Evolutionary conservation across 2,113 vertebrate genomes (phyloP).

Genomic region (Steatornis caripensis): DNA sequence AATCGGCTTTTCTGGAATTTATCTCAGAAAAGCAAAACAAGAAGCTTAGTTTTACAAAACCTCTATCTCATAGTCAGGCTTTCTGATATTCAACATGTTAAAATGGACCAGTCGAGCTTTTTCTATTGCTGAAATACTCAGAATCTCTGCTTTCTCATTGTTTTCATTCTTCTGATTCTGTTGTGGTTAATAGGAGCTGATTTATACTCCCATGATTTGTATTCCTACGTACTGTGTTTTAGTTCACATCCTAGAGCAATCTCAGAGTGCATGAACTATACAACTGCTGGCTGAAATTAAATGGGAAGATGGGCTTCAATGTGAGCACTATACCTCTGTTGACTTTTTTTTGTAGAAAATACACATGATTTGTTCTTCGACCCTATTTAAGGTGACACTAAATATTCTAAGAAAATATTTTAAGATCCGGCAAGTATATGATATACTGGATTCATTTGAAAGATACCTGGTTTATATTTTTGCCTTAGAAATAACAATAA

Average conservation of each 20-base stretch:
- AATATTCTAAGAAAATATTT: not conserved
- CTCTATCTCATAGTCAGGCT: not conserved
- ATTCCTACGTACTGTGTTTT: not conserved
- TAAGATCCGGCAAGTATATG: not conserved
- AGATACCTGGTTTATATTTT: not conserved
- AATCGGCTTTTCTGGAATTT: not conserved
- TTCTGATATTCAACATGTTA: not conserved
- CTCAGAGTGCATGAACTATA: not conserved
- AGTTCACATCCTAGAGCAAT: not conserved
- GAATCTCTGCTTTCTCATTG: not conserved
- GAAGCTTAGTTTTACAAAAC: not conserved
- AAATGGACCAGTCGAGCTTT: not conserved
- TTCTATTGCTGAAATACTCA: not conserved
- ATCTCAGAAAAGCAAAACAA: not conserved
- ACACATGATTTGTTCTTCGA: not conserved
- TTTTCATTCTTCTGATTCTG: not conserved
- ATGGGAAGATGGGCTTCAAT: not conserved
- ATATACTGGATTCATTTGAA: not conserved
- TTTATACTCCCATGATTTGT: not conserved
- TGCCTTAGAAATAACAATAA: not conserved
- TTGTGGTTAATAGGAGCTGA: not conserved
- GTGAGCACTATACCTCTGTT: rapidly evolving
- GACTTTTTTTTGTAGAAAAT: not conserved
- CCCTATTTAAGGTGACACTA: not conserved
- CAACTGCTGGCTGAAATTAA: not conserved